Evolutionary conservation across 2,113 vertebrate genomes (phyloP), one percentile per base, ranked within the genome.

Genomic region (Baryphthengus martii): DNA sequence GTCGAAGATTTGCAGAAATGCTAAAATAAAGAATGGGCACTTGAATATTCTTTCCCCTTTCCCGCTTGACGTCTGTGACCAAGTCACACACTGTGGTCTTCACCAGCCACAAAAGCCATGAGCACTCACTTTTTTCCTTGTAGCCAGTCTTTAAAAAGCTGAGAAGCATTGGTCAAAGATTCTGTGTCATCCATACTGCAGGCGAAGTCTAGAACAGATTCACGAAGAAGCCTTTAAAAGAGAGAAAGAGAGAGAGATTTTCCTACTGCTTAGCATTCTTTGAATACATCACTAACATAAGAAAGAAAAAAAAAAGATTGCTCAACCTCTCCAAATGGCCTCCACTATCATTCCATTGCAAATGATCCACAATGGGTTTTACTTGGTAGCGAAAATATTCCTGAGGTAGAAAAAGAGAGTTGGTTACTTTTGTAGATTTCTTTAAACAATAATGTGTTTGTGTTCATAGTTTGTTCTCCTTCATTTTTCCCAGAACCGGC

Each of bases 1-100:
- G 98, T 59, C 99, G 98, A 83, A 99, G 98, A 95, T 99, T 99
- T 77, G 98, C 98, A 20, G 98, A 61, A 65, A 98, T 95, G 9
- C 97, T 99, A 86, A 96, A 98, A 97, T 72, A 96, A 67, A 87
- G 47, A 80, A 93, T 85, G 1, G 85, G 4, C 29, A 77, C 26
- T 40, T 74, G 29, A 58, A 71, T 76, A 55, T 44, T 90, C 39
- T 61, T 87, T 28, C 5, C 21, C 18, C 58, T 88, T 79, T 94
- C 16, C 33, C 63, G 19, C 26, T 90, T 88, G 63, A 73, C 25
- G 28, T 74, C 31, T 49, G 37, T 75, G 47, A 70, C 31, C 13
- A 50, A 56, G 65, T 52, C 52, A 92, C 28, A 29, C 29, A 21
- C 14, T 35, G 11, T 62, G 7, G 33, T 73, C 21, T 74, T 90